Percentiles rank a stretch among this genome's conserved stretches.
Evolutionary conservation across 2,113 vertebrate species (phyloP).

Genomic region (Sylvilagus bachmani): DNA sequence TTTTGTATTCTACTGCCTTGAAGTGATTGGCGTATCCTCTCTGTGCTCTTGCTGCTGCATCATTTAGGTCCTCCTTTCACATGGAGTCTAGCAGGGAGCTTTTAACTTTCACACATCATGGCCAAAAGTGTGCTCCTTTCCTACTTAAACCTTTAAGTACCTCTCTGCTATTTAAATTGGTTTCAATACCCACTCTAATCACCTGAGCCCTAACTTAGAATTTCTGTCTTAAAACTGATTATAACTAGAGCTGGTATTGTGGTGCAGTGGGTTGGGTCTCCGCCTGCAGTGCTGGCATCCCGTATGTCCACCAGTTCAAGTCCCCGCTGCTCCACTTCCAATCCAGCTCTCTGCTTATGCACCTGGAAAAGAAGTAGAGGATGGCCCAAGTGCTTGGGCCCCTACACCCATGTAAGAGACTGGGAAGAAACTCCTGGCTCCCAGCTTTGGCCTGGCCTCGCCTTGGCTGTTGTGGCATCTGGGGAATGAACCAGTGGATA

Average conservation of each 20-base stretch:
- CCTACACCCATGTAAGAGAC: too few species aligned
- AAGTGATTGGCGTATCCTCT: neutral
- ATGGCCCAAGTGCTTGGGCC: too few species aligned
- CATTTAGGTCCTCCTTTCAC: neutral
- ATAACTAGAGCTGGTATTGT: neutral
- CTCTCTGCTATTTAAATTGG: neutral
- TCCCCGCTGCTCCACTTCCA: too few species aligned
- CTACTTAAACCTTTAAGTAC: neutral
- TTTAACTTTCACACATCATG: neutral
- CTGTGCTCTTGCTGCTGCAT: neutral
- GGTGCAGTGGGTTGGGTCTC: too few species aligned
- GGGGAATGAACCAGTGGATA: too few species aligned
- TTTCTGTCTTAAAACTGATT: slow-evolving; percentile 18
- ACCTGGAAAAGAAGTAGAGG: too few species aligned
- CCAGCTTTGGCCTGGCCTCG: too few species aligned
- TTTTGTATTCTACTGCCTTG: neutral
- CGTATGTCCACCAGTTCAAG: too few species aligned
- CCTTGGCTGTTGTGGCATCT: too few species aligned
- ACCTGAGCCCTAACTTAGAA: neutral
- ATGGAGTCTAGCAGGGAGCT: neutral
- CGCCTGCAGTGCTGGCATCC: too few species aligned
- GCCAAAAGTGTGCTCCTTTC: slow-evolving; percentile 1
- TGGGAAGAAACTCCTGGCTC: too few species aligned
- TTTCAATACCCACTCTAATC: neutral
- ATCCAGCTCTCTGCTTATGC: too few species aligned